These are phyloP conservation scores for Portevinia maculata DNA, from an alignment of 2,888 invertebrate species.

Conservation along the genomic window DNA sequence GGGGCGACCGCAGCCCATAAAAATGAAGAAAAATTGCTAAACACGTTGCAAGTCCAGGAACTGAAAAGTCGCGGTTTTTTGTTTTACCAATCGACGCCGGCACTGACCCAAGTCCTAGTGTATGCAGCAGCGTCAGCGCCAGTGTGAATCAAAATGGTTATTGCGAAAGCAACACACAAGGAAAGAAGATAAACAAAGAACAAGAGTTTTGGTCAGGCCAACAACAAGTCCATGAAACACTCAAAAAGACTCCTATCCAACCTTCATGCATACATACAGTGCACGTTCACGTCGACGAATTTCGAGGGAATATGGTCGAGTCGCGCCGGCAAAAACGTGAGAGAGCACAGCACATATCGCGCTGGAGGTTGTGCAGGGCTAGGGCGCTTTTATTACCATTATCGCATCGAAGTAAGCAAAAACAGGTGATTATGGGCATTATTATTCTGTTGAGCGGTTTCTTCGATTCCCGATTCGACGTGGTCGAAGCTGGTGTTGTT, in stretches of 20 bases:
- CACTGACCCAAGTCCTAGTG: neutral
- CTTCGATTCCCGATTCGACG: slow-evolving; percentile 64
- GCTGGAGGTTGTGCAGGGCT: slow-evolving; percentile 42
- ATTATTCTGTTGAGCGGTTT: slow-evolving; percentile 61
- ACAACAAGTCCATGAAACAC: slow-evolving; percentile 8
- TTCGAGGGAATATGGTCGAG: slow-evolving; percentile 57
- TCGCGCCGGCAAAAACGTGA: slow-evolving; percentile 69
- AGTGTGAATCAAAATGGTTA: slow-evolving; percentile 72
- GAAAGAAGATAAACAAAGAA: slow-evolving; percentile 26
- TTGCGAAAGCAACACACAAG: slow-evolving; percentile 44
- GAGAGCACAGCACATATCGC: slow-evolving; percentile 52
- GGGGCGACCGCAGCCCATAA: slow-evolving; percentile 73
- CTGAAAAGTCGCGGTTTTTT: slow-evolving; percentile 46
- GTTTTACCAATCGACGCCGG: slow-evolving; percentile 23
- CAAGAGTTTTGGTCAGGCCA: slow-evolving; percentile 2
- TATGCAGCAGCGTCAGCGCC: slow-evolving; percentile 56
- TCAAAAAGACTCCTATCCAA: slow-evolving; percentile 28
- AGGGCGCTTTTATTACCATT: slow-evolving; percentile 70
- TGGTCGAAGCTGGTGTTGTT: slow-evolving; percentile 31
- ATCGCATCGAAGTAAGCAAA: slow-evolving; percentile 68
- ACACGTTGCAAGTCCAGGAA: slow-evolving; percentile 61
- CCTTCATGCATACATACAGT: slow-evolving; percentile 4
- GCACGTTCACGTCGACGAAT: slow-evolving; percentile 38
- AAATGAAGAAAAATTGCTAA: slow-evolving; percentile 70
- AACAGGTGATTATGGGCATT: slow-evolving; percentile 74